Percentiles rank a stretch among this genome's conserved stretches.
Evolutionary conservation across 2,113 vertebrate species (phyloP).

Genomic region (Gasterosteus aculeatus): DNA sequence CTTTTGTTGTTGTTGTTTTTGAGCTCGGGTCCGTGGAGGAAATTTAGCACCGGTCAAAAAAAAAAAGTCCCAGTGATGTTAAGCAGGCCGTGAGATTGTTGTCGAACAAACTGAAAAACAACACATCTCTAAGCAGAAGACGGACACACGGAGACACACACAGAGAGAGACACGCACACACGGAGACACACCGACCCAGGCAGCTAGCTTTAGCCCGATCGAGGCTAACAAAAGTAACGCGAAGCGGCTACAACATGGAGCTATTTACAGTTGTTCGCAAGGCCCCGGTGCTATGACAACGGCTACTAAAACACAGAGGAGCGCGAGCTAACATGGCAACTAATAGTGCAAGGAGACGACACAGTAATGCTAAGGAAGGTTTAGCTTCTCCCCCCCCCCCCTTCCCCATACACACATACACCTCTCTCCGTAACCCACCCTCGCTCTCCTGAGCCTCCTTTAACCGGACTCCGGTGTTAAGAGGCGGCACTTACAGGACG

Average conservation of each 20-base stretch:
- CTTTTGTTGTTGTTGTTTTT: background rate
- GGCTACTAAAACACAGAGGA: constrained; percentile 68
- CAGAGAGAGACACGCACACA: constrained; percentile 13
- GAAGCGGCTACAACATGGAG: constrained; percentile 52
- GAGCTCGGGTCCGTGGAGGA: background rate
- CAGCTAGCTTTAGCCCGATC: constrained; percentile 72
- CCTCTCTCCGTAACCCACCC: constrained; percentile 69
- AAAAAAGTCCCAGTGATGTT: constrained; percentile 44
- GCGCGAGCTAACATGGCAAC: constrained; percentile 73
- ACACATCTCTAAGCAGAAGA: constrained; percentile 39
- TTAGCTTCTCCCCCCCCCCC: constrained; percentile 79
- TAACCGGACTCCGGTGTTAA: constrained; percentile 74
- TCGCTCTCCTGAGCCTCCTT: constrained; percentile 67
- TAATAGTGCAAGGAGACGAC: constrained; percentile 64
- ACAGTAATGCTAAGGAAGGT: constrained; percentile 76
- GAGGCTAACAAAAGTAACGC: constrained; percentile 71
- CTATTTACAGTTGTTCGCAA: constrained; percentile 72
- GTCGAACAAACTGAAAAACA: constrained; percentile 24
- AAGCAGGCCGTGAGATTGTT: background rate
- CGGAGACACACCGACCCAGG: constrained; percentile 56
- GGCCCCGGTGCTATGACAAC: constrained; percentile 81
- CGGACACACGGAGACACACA: constrained; percentile 28
- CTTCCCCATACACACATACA: too few species aligned
- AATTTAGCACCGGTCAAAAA: background rate
- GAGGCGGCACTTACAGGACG: constrained; percentile 82